Percentiles rank a stretch among this genome's conserved stretches.
Conservation (phyloP, 2,113 vertebrate species). For the Labeo catla region DNA sequence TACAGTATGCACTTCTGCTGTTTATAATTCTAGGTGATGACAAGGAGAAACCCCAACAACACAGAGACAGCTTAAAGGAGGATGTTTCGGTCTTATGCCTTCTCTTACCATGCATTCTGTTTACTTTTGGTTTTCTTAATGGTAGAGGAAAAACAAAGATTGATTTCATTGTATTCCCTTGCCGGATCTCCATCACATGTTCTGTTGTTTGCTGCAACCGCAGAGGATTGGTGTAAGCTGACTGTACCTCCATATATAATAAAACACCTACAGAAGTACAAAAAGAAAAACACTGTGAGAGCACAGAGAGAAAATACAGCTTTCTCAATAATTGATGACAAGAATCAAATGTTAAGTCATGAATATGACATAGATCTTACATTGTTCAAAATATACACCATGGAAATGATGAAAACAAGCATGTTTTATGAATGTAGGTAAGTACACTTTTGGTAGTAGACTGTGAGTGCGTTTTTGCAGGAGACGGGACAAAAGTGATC, state of each 20-base stretch:
- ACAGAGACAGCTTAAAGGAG: not conserved
- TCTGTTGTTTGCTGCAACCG: not conserved
- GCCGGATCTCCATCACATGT: not conserved
- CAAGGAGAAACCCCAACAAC: conserved; percentile 36
- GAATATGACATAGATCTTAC: conserved; percentile 21
- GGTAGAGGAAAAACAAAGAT: conserved; percentile 8
- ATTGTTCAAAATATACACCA: not conserved
- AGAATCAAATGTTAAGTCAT: conserved; percentile 17
- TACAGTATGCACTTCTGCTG: conserved; percentile 34
- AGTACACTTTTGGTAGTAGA: not conserved
- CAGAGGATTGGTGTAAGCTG: conserved; percentile 5
- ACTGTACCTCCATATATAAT: not conserved
- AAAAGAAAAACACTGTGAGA: not conserved
- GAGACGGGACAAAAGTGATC: not conserved
- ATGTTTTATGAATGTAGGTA: conserved; percentile 26
- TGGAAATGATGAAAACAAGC: conserved; percentile 23
- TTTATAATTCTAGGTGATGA: conserved; percentile 47
- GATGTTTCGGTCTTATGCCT: not conserved
- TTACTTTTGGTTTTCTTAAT: conserved; percentile 1
- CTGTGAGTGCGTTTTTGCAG: not conserved
- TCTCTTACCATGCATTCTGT: not conserved
- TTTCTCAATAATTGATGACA: not conserved
- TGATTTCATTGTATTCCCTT: conserved; percentile 19
- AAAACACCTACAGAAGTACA: not conserved
- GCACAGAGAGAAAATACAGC: conserved; percentile 3